phyloP scores from a whole-genome alignment of 2,113 vertebrate species.

The Laterallus jamaicensis region DNA sequence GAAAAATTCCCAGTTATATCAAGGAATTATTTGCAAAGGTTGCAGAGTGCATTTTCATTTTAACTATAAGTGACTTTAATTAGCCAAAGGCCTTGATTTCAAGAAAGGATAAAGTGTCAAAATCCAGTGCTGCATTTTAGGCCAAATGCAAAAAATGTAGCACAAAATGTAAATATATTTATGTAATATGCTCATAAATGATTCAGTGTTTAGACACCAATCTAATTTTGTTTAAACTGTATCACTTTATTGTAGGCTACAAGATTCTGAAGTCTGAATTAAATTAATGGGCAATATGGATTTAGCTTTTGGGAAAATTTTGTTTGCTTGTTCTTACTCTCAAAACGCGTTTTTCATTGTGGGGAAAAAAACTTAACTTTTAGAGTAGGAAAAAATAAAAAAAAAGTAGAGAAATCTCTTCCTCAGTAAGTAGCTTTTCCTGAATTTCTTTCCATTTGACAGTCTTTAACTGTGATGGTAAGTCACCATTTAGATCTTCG shows the following conservation, averaged over 20 bases:
- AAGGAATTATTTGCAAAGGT: neutral
- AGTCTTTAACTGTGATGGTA: neutral
- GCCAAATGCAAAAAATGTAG: conserved; percentile 47
- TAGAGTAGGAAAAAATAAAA: neutral
- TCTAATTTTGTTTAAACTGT: conserved; percentile 70
- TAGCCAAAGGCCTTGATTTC: conserved; percentile 21
- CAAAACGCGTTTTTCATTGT: neutral
- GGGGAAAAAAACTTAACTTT: neutral
- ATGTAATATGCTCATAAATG: conserved; percentile 67
- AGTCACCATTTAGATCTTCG: neutral
- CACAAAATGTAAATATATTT: conserved; percentile 70
- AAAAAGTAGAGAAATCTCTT: neutral
- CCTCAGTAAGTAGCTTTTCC: neutral
- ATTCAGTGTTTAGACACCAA: conserved; percentile 70
- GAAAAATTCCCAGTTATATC: neutral
- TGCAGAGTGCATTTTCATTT: neutral
- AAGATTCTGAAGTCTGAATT: conserved; percentile 30
- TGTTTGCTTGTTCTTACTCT: neutral
- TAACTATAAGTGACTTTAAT: neutral
- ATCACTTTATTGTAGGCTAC: conserved; percentile 43
- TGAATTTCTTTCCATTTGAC: neutral
- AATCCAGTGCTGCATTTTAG: conserved; percentile 32
- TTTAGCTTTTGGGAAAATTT: neutral
- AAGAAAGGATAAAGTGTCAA: conserved; percentile 30
- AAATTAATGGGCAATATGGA: conserved; percentile 1